Conservation (phyloP, 2,888 invertebrate genomes). For the Chalcis sispes region DNA sequence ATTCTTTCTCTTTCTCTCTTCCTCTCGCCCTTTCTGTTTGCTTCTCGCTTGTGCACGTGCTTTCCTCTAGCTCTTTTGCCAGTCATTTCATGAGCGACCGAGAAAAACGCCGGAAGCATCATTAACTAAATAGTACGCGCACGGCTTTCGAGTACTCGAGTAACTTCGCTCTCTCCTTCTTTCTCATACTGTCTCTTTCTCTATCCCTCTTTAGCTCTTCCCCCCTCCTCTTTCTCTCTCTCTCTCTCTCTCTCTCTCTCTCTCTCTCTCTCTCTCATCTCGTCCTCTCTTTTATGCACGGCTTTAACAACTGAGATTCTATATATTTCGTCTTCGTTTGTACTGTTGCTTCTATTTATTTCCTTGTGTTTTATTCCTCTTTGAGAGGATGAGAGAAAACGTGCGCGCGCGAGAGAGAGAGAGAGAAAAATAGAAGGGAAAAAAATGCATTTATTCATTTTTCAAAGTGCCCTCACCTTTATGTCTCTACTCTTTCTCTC, state of each 20-base stretch:
- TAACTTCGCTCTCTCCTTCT: slow-evolving; percentile 19
- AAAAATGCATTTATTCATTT: slow-evolving; percentile 43
- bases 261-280: not conserved
- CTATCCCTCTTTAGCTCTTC: not conserved
- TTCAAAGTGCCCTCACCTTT: slow-evolving; percentile 22
- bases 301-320: slow-evolving; percentile 23
- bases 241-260: not conserved
- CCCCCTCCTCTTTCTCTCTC: not conserved
- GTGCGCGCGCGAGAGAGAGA: not conserved
- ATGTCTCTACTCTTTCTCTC: not conserved
- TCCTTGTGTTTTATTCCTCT: not conserved
- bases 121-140: slow-evolving; percentile 39
- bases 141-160: slow-evolving; percentile 8
- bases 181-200: not conserved
- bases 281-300: slow-evolving; percentile 6
- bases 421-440: no score
- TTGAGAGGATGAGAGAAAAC: no score
- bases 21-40: not conserved
- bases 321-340: slow-evolving; percentile 6
- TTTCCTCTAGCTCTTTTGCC: slow-evolving; percentile 18
- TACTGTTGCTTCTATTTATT: slow-evolving; percentile 25
- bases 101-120: slow-evolving; percentile 38
- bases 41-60: not conserved
- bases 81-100: slow-evolving; percentile 21
- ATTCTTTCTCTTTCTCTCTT: not conserved